Evolutionary conservation across 1,140 invertebrate species (phyloP).

Genomic region (Oreohelix idahoensis): DNA sequence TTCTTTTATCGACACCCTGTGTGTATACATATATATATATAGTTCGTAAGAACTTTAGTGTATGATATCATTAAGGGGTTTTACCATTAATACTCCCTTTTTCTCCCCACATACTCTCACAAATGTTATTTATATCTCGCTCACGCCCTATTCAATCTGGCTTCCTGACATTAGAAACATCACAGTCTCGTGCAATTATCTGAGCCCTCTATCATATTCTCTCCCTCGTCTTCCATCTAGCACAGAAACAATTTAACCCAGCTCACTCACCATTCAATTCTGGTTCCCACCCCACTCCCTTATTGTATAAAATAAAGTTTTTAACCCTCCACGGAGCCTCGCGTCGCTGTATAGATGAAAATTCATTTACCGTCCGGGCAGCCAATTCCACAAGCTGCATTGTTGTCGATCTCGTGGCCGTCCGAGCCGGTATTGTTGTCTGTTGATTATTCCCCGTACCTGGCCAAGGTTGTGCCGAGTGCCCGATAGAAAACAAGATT

Average conservation of each 20-base stretch:
- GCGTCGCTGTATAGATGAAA: background rate
- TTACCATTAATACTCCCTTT: no score
- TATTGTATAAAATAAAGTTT: slow-evolving; percentile 4
- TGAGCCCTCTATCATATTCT: background rate
- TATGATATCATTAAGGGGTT: no score
- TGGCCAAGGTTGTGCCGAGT: slow-evolving; percentile 3
- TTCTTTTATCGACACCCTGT: no score
- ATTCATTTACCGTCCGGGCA: slow-evolving; percentile 16
- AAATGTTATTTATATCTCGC: background rate
- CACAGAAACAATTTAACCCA: slow-evolving; percentile 8
- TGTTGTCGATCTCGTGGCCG: background rate
- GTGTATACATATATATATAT: no score
- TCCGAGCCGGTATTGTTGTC: slow-evolving; percentile 12
- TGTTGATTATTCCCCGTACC: slow-evolving; percentile 11
- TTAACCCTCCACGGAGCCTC: slow-evolving; percentile 10
- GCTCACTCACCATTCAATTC: background rate
- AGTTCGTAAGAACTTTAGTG: no score
- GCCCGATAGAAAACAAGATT: slow-evolving; percentile 12
- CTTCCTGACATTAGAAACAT: background rate
- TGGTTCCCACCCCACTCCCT: background rate
- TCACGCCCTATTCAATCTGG: background rate
- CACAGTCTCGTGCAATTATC: background rate
- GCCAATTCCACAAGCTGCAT: background rate
- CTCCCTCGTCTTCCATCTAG: background rate
- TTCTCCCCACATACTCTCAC: background rate